Evolutionary conservation across 2,797 vertebrate genomes (phyloP), one percentile per base, ranked within the genome.

Genomic region (Brachyalestes nurse): DNA sequence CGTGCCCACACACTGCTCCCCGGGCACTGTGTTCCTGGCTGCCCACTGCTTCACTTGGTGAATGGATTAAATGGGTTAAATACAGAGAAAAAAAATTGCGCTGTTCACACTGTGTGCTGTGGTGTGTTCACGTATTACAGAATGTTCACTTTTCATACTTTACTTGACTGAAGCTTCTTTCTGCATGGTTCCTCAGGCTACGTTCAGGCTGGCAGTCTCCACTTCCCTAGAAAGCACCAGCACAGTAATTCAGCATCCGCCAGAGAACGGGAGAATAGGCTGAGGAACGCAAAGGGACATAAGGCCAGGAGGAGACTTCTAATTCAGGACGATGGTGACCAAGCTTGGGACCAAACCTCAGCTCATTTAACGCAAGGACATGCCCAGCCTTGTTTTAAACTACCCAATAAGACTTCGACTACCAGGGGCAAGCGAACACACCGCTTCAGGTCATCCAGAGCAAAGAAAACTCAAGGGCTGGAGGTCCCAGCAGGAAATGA

Each of bases 371-470:
- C 38, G 51, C 89, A 92, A 34, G 81, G 80, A 17, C 75, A 67
- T 34, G 7, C 19, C 40, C 69, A 72, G 1, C 66, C 66, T 42
- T 21, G 16, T 61, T 77, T 61, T 38, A 77, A 28, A 34, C 25
- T 25, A 61, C 40, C 60, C 38, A 69, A 23, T 55, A 71, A 71
- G 17, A 25, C 34, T 10, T 21, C 94, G 84, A 91, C 92, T 14
- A 93, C 91, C 13, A 96, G 95, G 89, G 93, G 92, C 86, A 95
- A 95, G 89, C 87, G 94, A 77, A 93, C 95, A 81, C 95, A 95
- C 0, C 94, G 95, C 84, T 95, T 95, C 86, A 96, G 94, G 82
- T 94, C 95, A 58, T 89, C 96, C 83, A 96, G 94, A 79, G 94
- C 94, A 86, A 95, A 95, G 88, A 96, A 94, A 70, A 90, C 94